A percentile compares a stretch with the other conserved stretches of the same genome.
Conservation (phyloP, 2,797 vertebrate genomes). For the Pangasius mekongensis region DNA sequence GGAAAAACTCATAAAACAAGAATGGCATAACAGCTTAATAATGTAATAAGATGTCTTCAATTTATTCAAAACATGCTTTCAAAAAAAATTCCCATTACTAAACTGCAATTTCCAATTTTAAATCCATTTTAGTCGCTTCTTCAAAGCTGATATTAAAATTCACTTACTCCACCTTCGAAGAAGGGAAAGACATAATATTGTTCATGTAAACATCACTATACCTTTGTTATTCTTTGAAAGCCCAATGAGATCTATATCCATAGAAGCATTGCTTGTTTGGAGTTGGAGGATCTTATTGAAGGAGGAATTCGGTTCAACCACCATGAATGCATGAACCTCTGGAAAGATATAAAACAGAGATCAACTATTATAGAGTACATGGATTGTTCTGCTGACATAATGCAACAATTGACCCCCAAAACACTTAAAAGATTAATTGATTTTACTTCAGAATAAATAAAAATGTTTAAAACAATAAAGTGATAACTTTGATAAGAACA, state of each 20-base stretch:
- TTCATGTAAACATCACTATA: constrained; percentile 5
- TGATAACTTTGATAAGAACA: too few relatives aligned
- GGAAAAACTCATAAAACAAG: too few relatives aligned
- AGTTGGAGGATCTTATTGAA: neutral
- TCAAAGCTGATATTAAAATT: neutral
- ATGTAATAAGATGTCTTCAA: too few relatives aligned
- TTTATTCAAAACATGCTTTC: too few relatives aligned
- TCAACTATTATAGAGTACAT: neutral
- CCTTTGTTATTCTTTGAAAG: constrained; percentile 24
- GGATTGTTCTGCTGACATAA: too few relatives aligned
- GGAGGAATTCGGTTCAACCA: neutral
- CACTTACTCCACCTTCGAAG: neutral
- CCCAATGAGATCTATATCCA: constrained; percentile 17
- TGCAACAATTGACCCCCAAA: too few relatives aligned
- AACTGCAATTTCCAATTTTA: too few relatives aligned
- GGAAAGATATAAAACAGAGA: neutral
- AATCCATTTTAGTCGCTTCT: too few relatives aligned
- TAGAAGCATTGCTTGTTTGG: neutral
- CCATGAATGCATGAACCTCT: neutral
- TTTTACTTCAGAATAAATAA: neutral
- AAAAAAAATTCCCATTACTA: too few relatives aligned
- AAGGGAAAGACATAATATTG: neutral
- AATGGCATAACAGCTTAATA: too few relatives aligned
- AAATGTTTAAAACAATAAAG: too few relatives aligned
- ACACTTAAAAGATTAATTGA: neutral